phyloP scores from a whole-genome alignment of 1,140 invertebrate species.

The Heliconius melpomene region DNA sequence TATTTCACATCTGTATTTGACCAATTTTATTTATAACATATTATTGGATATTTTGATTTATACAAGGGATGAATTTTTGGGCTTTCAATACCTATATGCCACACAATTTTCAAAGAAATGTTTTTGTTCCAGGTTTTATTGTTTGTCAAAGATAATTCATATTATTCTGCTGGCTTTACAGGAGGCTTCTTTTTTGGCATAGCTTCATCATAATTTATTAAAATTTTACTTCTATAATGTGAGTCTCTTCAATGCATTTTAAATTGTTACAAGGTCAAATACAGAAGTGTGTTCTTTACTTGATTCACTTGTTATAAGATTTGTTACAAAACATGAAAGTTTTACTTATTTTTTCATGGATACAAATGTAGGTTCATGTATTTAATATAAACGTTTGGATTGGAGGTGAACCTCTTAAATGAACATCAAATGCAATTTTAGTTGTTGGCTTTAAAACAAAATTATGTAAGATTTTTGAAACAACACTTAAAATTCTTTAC shows the following conservation, averaged over 20 bases:
- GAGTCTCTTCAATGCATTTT: conserved; percentile 27
- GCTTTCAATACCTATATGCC: background rate
- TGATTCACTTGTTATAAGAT: background rate
- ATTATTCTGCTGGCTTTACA: conserved; percentile 90
- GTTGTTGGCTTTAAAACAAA: too few species aligned
- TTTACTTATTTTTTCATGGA: too few species aligned
- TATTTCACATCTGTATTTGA: conserved; percentile 40
- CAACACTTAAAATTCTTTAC: too few species aligned
- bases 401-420: too few species aligned
- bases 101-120: conserved; percentile 41
- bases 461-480: too few species aligned
- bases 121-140: conserved; percentile 86
- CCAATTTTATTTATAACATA: conserved; percentile 16
- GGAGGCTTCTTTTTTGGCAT: conserved; percentile 93
- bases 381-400: too few species aligned
- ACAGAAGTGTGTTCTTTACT: conserved; percentile 34
- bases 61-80: background rate
- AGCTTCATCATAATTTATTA: conserved; percentile 78
- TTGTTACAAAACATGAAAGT: too few species aligned
- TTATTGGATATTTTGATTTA: conserved; percentile 5
- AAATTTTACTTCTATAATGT: conserved; percentile 36
- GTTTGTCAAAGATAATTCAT: conserved; percentile 88
- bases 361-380: too few species aligned
- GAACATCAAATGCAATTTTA: too few species aligned
- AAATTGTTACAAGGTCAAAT: conserved; percentile 37